Conservation (phyloP, 2,113 vertebrate genomes). For the Cottus gobio region DNA sequence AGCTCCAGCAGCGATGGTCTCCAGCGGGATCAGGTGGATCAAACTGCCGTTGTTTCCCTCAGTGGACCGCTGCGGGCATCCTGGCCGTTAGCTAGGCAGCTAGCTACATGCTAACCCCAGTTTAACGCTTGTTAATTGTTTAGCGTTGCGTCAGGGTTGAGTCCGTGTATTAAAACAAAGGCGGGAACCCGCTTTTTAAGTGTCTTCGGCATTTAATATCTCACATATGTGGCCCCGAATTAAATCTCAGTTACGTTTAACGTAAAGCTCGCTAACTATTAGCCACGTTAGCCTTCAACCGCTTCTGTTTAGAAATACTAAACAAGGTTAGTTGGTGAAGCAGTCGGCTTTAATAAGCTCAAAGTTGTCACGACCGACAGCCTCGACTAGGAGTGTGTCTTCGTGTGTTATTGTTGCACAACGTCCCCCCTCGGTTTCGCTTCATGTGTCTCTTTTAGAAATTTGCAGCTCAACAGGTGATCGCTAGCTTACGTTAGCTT, state of each 20-base stretch:
- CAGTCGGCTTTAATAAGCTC: constrained; percentile 10
- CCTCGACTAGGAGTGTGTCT: background rate
- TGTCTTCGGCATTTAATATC: background rate
- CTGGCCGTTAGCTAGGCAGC: constrained; percentile 42
- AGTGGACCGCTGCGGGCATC: constrained; percentile 51
- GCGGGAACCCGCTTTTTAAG: fast-evolving
- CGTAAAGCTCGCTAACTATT: constrained; percentile 28
- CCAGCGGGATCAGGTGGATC: constrained; percentile 77
- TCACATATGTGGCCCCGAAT: background rate
- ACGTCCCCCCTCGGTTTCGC: background rate
- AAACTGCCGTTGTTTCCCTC: constrained; percentile 67
- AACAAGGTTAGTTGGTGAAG: constrained; percentile 19
- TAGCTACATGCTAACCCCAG: constrained; percentile 51
- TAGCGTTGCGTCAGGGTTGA: background rate
- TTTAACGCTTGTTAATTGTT: background rate
- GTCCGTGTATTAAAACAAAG: background rate
- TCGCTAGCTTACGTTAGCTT: constrained; percentile 53
- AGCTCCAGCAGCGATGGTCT: constrained; percentile 26
- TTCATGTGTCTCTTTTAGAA: background rate
- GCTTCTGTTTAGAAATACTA: constrained; percentile 30
- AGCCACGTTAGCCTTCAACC: constrained; percentile 55
- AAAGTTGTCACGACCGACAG: background rate
- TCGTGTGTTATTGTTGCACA: background rate
- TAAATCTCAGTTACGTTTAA: background rate
- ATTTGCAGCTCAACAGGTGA: constrained; percentile 75